Evolutionary conservation across 2,888 invertebrate genomes (phyloP).

Genomic region (Galeruca laticollis): DNA sequence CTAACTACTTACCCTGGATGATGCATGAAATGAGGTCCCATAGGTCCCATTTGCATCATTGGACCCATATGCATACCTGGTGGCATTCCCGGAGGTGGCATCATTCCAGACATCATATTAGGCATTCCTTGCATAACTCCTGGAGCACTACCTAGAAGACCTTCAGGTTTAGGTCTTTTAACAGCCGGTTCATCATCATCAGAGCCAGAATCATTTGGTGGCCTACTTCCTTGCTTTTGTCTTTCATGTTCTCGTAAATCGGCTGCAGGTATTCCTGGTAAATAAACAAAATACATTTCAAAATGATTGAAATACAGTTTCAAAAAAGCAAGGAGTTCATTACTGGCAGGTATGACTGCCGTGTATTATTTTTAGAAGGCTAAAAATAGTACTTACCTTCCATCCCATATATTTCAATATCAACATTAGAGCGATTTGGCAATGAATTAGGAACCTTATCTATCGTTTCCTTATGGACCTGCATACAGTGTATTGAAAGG

Average conservation of each 20-base stretch:
- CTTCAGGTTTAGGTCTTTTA: conserved; percentile 80
- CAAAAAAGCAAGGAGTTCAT: conserved; percentile 22
- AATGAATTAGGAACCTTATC: conserved; percentile 99
- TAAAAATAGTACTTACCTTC: conserved; percentile 76
- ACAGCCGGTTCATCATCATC: conserved; percentile 87
- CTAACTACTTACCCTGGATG: conserved; percentile 69
- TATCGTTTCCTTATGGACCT: conserved; percentile 99
- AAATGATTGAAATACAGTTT: conserved; percentile 35
- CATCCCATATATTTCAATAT: conserved; percentile 99
- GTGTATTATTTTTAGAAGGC: conserved; percentile 45
- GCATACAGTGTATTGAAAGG: conserved; percentile 99
- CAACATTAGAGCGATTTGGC: conserved; percentile 97
- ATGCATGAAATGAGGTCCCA: conserved; percentile 82
- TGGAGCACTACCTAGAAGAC: conserved; percentile 75
- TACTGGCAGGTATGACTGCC: conserved; percentile 24
- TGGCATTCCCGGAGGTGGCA: conserved; percentile 70
- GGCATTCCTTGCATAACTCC: conserved; percentile 72
- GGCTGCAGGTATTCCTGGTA: conserved; percentile 84
- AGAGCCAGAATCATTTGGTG: conserved; percentile 70
- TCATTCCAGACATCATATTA: conserved; percentile 76
- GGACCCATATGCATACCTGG: conserved; percentile 73
- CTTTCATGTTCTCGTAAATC: conserved; percentile 95
- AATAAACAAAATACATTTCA: conserved; percentile 45
- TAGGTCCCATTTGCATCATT: conserved; percentile 76
- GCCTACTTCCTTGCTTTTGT: conserved; percentile 75